A percentile compares a stretch with the other conserved stretches of the same genome.
Evolutionary conservation across 2,888 invertebrate genomes (phyloP).

Genomic region (Magallana nippona): DNA sequence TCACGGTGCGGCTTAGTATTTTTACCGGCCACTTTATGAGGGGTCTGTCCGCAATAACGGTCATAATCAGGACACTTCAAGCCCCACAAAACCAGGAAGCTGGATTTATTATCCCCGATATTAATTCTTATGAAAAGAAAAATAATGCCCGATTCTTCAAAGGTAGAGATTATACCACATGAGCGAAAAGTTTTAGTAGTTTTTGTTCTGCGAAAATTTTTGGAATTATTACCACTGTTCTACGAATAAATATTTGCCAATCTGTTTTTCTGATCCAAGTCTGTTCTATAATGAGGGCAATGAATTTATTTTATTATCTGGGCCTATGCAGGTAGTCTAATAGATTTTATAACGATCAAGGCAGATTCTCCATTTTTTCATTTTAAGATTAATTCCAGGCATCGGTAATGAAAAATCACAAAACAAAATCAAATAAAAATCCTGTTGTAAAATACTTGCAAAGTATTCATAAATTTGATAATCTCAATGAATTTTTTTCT

Average conservation of each 20-base stretch:
- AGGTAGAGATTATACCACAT: constrained; percentile 24
- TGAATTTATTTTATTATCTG: background rate
- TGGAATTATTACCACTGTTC: constrained; percentile 8
- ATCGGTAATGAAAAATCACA: background rate
- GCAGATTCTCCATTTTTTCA: background rate
- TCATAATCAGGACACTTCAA: background rate
- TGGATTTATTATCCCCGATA: constrained; percentile 23
- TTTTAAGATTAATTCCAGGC: constrained; percentile 1
- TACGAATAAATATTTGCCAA: constrained; percentile 30
- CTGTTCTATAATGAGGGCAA: background rate
- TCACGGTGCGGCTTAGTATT: background rate
- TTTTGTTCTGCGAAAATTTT: constrained; percentile 30
- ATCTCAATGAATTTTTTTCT: too few species aligned
- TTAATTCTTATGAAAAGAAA: constrained; percentile 19
- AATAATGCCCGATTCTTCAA: constrained; percentile 16
- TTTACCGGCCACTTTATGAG: constrained; percentile 11
- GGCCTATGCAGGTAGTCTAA: constrained; percentile 21
- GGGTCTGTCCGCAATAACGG: constrained; percentile 25
- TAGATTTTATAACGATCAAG: background rate
- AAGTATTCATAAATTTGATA: too few species aligned
- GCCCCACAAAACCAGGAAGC: constrained; percentile 21
- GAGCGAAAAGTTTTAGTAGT: background rate
- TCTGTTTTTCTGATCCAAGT: constrained; percentile 7
- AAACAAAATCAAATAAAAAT: background rate
- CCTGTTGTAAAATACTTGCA: too few species aligned